A percentile compares a stretch with the other conserved stretches of the same genome.
Evolutionary conservation across 2,113 vertebrate genomes (phyloP).

Genomic region (Epinephelus moara): DNA sequence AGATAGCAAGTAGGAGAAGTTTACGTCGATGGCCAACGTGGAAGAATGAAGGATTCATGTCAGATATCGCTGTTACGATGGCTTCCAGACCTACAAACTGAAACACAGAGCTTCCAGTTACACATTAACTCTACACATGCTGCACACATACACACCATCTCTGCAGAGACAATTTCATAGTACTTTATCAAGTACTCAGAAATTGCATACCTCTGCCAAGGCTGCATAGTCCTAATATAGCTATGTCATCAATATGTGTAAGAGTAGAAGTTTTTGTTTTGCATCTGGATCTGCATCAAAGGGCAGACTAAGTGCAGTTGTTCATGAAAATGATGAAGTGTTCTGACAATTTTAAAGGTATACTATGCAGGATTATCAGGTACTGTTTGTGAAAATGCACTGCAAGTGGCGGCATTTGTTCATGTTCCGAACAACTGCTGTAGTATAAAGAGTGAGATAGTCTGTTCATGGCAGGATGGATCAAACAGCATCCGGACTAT

Average conservation of each 20-base stretch:
- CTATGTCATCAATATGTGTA: neutral
- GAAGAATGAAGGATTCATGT: constrained; percentile 83
- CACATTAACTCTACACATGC: neutral
- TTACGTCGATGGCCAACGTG: constrained; percentile 84
- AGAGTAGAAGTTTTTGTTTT: too few relatives aligned
- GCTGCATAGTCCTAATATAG: constrained; percentile 1
- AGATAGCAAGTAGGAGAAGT: constrained; percentile 80
- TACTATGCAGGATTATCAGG: too few relatives aligned
- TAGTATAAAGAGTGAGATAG: too few relatives aligned
- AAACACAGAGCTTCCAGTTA: constrained; percentile 46
- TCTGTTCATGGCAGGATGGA: too few relatives aligned
- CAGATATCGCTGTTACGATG: constrained; percentile 80
- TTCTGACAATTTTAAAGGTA: too few relatives aligned
- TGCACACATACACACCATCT: neutral
- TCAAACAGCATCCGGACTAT: too few relatives aligned
- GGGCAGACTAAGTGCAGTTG: too few relatives aligned
- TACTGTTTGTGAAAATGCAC: too few relatives aligned
- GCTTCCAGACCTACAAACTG: constrained; percentile 88
- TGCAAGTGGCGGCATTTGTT: too few relatives aligned
- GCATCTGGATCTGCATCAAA: too few relatives aligned
- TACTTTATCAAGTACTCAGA: neutral
- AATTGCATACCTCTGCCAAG: constrained; percentile 4
- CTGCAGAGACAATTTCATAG: neutral
- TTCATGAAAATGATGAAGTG: too few relatives aligned
- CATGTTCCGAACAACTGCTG: too few relatives aligned